These are phyloP conservation scores for Drosophila putrida DNA, from an alignment of 2,888 invertebrate genomes.

Conservation along the genomic window DNA sequence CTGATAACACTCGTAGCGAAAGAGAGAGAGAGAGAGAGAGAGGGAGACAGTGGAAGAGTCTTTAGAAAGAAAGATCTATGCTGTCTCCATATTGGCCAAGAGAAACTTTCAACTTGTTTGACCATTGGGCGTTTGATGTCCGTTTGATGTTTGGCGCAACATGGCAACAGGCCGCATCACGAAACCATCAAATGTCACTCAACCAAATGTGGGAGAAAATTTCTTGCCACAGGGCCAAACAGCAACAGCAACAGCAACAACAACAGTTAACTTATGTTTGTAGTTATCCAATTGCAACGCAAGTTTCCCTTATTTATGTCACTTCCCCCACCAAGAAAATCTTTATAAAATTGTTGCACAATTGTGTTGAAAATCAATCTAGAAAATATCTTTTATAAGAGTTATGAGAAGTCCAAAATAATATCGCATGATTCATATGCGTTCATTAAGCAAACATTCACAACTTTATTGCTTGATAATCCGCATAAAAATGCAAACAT, in stretches of 20 bases:
- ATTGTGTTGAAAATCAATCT: background rate
- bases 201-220: constrained; percentile 65
- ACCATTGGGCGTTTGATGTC: constrained; percentile 75
- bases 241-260: constrained; percentile 12
- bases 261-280: constrained; percentile 29
- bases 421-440: background rate
- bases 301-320: constrained; percentile 45
- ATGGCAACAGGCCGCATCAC: constrained; percentile 58
- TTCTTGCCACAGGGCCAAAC: constrained; percentile 49
- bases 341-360: background rate
- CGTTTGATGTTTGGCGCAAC: constrained; percentile 71
- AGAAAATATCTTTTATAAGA: background rate
- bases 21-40: constrained; percentile 13
- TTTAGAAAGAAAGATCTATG: constrained; percentile 31
- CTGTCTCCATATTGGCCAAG: constrained; percentile 72
- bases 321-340: constrained; percentile 10
- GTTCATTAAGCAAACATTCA: background rate
- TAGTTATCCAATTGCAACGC: constrained; percentile 23
- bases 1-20: constrained; percentile 62
- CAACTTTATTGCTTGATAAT: constrained; percentile 4
- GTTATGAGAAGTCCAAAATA: background rate
- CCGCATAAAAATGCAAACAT: background rate
- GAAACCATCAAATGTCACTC: constrained; percentile 78
- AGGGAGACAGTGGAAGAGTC: background rate
- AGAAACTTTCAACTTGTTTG: constrained; percentile 67